Percentiles rank a stretch among this genome's conserved stretches.
phyloP scores from a whole-genome alignment of 1,140 invertebrate species.

The Teleopsis dalmanni region DNA sequence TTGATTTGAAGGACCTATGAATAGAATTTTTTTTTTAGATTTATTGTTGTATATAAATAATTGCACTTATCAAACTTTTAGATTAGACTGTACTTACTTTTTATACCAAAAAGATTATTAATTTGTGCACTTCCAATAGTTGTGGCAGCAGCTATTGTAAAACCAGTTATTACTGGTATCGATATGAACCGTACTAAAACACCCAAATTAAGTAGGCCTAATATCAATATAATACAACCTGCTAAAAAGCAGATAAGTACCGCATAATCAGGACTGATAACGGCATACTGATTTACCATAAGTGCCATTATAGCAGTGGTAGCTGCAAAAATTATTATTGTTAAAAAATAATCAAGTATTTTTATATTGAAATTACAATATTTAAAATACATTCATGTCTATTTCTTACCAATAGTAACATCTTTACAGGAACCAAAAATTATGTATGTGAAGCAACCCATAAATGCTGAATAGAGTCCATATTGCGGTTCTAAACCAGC shows the following conservation, averaged over 20 bases:
- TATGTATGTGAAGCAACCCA: conserved; percentile 78
- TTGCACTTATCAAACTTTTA: background rate
- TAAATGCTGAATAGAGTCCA: conserved; percentile 70
- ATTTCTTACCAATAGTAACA: conserved; percentile 59
- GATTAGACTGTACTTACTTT: conserved; percentile 29
- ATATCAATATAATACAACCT: conserved; percentile 64
- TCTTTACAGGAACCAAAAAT: conserved; percentile 83
- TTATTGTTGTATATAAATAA: background rate
- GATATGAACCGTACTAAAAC: conserved; percentile 88
- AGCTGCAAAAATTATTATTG: conserved; percentile 40
- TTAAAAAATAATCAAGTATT: background rate
- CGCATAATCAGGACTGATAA: conserved; percentile 61
- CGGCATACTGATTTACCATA: conserved; percentile 62
- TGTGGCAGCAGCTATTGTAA: conserved; percentile 81
- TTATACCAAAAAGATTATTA: conserved; percentile 67
- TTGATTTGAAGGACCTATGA: conserved; percentile 43
- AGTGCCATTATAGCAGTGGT: conserved; percentile 75
- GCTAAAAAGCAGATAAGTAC: conserved; percentile 72
- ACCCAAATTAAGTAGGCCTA: conserved; percentile 76
- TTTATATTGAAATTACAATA: background rate
- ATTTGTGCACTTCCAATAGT: conserved; percentile 79
- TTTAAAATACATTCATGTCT: background rate
- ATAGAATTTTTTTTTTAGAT: background rate
- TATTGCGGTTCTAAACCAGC: conserved; percentile 54
- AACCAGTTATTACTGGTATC: conserved; percentile 78